Evolutionary conservation across 1,140 invertebrate species (phyloP).

Genomic region (Drosophila aff.): DNA sequence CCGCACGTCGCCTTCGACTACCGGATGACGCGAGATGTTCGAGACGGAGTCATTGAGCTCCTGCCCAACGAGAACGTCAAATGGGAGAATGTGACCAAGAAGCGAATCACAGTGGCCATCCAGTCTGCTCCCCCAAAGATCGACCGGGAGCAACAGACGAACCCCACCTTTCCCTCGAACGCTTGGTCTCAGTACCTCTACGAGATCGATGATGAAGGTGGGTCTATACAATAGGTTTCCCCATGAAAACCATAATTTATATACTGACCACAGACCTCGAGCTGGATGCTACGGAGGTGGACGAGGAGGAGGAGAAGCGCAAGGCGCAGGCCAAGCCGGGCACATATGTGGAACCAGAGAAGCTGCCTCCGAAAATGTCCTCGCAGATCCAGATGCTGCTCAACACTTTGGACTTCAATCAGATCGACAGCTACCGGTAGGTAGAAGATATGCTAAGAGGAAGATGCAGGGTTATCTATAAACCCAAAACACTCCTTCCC

Average conservation of each 20-base stretch:
- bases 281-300: constrained; percentile 69
- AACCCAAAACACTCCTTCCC: neutral
- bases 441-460: neutral
- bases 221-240: neutral
- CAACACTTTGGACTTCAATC: constrained; percentile 80
- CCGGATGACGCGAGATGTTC: constrained; percentile 86
- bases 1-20: constrained; percentile 76
- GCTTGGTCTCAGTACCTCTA: constrained; percentile 88
- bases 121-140: constrained; percentile 86
- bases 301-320: constrained; percentile 65
- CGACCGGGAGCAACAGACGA: constrained; percentile 88
- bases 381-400: constrained; percentile 70
- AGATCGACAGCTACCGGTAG: constrained; percentile 83
- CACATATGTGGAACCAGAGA: constrained; percentile 19
- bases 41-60: constrained; percentile 89
- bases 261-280: constrained; percentile 45
- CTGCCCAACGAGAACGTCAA: constrained; percentile 86
- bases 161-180: constrained; percentile 88
- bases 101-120: constrained; percentile 86
- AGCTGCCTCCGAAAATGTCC: constrained; percentile 65
- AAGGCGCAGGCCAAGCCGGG: constrained; percentile 17
- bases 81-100: constrained; percentile 87
- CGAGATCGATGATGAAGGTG: constrained; percentile 80
- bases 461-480: neutral
- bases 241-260: neutral